Evolutionary conservation across 2,797 vertebrate species (phyloP), one percentile per base, ranked within the genome.

Genomic region (Coilia nasus): DNA sequence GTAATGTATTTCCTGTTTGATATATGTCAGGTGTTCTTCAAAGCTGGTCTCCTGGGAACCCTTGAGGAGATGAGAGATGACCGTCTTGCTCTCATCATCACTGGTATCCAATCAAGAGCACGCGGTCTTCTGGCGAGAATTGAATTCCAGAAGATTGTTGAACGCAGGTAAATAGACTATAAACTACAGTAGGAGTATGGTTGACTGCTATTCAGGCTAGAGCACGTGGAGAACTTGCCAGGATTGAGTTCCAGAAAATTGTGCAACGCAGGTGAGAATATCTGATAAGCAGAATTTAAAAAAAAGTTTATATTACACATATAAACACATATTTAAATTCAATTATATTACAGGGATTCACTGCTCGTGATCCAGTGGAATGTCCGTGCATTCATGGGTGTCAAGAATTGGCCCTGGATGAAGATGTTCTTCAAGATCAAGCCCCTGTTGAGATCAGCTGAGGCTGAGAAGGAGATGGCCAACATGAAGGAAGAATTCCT

Each of bases 1-100:
- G n/a, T n/a, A n/a, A n/a, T n/a, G n/a, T n/a, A n/a, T n/a, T n/a
- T n/a, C n/a, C n/a, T n/a, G n/a, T n/a, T n/a, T n/a, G n/a, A n/a
- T n/a, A n/a, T n/a, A n/a, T n/a, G n/a, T n/a, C n/a, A 97, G 97
- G 96, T 97, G 85, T 97, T 97, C 92, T 97, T 97, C 92, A 97
- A 97, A 90, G 96, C 97, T 0, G 97, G 97, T 86, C 92, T 98
- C 5, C 91, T 97, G 90, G 97, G 97, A 15, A 81, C 92, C 14
- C 94, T 98, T 85, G 97, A 98, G 84, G 97, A 97, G 88, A 95
- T 97, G 97, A 91, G 97, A 60, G 97, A 97, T 0, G 96, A 97
- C 71, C 94, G 96, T 0, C 93, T 97, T 0, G 91, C 97, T 56
- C 94, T 94, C 11, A 96, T 96, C 90, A 94, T 96, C 83, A 97